Evolutionary conservation across 1,140 invertebrate genomes (phyloP).

Genomic region (Pseudomyrmex pallidus): DNA sequence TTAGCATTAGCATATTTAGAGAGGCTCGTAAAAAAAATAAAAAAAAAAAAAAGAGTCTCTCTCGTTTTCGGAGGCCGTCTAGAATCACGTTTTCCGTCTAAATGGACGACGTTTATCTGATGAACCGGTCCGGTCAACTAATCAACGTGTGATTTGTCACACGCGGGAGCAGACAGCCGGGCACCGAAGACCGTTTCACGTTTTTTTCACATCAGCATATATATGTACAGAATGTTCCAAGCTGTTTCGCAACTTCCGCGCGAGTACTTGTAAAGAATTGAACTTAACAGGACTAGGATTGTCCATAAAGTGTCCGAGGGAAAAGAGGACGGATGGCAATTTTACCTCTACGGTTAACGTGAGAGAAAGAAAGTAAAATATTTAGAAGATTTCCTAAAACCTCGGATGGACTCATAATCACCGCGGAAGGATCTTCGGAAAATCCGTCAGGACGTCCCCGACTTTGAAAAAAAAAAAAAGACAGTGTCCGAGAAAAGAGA

Average conservation of each 20-base stretch:
- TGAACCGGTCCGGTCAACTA: constrained; percentile 17
- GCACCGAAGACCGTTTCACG: neutral
- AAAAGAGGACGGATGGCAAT: too few relatives aligned
- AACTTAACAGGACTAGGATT: neutral
- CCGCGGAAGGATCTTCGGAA: too few relatives aligned
- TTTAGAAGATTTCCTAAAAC: too few relatives aligned
- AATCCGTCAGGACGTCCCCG: too few relatives aligned
- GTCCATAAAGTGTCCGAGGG: too few relatives aligned
- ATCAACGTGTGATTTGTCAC: constrained; percentile 43
- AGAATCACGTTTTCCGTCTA: constrained; percentile 13
- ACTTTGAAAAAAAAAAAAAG: too few relatives aligned
- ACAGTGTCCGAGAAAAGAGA: too few relatives aligned
- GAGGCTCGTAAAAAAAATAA: constrained; percentile 30
- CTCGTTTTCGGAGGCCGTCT: neutral
- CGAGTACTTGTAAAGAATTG: neutral
- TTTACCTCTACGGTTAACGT: too few relatives aligned
- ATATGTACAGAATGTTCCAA: neutral
- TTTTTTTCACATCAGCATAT: neutral
- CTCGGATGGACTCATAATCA: too few relatives aligned
- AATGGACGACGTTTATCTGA: constrained; percentile 34
- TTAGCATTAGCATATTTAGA: constrained; percentile 49
- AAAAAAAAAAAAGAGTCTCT: constrained; percentile 11
- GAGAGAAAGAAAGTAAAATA: too few relatives aligned
- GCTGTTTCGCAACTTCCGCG: neutral
- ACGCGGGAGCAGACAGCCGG: constrained; percentile 29